Percentiles rank a stretch among this genome's conserved stretches.
Conservation (phyloP, 2,113 vertebrate genomes). For the Ahaetulla prasina region DNA sequence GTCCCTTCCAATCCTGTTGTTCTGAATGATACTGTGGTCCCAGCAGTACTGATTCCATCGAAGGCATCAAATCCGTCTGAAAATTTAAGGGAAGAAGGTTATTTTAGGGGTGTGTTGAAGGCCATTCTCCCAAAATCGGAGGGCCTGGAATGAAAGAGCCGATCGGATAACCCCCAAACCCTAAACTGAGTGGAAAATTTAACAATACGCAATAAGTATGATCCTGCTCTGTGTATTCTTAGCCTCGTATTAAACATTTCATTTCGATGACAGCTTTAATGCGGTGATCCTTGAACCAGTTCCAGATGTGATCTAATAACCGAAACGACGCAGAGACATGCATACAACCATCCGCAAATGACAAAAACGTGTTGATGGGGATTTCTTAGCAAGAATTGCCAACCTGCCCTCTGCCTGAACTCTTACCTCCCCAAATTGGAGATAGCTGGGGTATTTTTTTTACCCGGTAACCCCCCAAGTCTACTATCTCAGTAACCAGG, state of each 20-base stretch:
- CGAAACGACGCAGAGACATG: not conserved
- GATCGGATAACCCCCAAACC: not conserved
- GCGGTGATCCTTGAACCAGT: not conserved
- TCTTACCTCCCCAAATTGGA: not conserved
- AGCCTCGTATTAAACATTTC: not conserved
- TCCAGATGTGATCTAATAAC: not conserved
- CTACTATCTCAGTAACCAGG: not conserved
- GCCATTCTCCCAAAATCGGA: not conserved
- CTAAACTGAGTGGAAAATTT: not conserved
- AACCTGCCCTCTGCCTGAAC: not conserved
- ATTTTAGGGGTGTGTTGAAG: not conserved
- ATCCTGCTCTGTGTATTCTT: not conserved
- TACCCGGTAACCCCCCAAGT: not conserved
- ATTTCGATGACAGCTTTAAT: not conserved
- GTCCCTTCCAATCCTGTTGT: too few species aligned
- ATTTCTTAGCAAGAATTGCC: not conserved
- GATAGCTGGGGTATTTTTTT: not conserved
- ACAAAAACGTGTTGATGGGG: not conserved
- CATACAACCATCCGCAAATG: not conserved
- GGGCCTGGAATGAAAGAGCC: not conserved
- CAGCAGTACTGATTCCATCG: not conserved
- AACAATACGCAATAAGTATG: not conserved
- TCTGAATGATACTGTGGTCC: not conserved
- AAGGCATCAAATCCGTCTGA: not conserved
- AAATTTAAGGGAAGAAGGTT: not conserved